Evolutionary conservation across 1,140 invertebrate species (phyloP).

Genomic region (Amphibalanus amphitrite): DNA sequence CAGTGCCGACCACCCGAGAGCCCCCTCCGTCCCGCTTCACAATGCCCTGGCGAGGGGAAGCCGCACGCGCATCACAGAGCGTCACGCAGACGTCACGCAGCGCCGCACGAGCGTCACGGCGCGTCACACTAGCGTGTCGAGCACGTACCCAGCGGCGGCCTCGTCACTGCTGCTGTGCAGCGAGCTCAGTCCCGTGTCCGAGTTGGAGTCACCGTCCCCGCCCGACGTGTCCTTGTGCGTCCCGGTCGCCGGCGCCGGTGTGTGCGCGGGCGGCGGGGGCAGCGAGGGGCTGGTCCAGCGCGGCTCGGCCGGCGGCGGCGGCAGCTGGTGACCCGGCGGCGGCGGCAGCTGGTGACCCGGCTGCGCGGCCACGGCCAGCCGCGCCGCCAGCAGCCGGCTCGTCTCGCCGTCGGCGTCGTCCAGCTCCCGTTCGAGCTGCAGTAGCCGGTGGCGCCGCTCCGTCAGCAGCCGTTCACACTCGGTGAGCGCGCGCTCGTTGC

Average conservation of each 20-base stretch:
- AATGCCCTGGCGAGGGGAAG: not conserved
- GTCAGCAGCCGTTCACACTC: slow-evolving; percentile 42
- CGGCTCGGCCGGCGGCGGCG: not conserved
- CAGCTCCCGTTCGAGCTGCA: slow-evolving; percentile 42
- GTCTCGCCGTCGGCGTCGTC: slow-evolving; percentile 39
- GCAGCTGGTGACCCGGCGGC: slow-evolving; percentile 37
- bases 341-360: slow-evolving; percentile 41
- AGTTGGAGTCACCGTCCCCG: slow-evolving; percentile 28
- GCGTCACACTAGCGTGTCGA: slow-evolving; percentile 33
- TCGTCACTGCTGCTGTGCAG: slow-evolving; percentile 34
- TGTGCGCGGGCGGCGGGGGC: not conserved
- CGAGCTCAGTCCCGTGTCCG: slow-evolving; percentile 37
- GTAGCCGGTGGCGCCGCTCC: slow-evolving; percentile 39
- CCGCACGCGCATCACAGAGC: slow-evolving; percentile 21
- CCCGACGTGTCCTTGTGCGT: not conserved
- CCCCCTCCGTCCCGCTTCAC: not conserved
- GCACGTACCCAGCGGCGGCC: slow-evolving; percentile 22
- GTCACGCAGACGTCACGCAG: slow-evolving; percentile 23
- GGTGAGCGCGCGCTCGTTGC: slow-evolving; percentile 39
- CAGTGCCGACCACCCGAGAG: too few relatives aligned
- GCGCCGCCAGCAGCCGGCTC: slow-evolving; percentile 39
- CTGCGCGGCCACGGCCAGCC: slow-evolving; percentile 48
- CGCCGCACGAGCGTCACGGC: slow-evolving; percentile 24
- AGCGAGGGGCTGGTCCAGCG: not conserved
- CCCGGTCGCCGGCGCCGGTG: not conserved